phyloP scores from a whole-genome alignment of 2,797 vertebrate genomes.

The Etheostoma nigrum region DNA sequence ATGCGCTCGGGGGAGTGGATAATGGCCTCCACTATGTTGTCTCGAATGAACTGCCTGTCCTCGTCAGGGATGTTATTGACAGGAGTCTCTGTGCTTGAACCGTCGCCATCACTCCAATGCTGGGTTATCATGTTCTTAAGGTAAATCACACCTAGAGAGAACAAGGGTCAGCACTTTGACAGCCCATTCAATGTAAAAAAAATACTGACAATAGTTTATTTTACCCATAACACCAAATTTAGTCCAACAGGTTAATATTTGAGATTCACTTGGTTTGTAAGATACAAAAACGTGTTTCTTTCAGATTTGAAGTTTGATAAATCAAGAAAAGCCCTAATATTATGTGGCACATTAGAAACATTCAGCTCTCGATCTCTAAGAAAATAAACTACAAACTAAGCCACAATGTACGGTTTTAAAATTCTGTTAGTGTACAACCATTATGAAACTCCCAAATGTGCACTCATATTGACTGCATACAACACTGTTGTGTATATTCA shows the following conservation, averaged over 20 bases:
- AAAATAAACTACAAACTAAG: not conserved
- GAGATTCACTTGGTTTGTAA: not conserved
- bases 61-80: constrained; percentile 96
- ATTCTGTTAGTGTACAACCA: not conserved
- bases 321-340: not conserved
- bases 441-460: not conserved
- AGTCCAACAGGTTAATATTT: not conserved
- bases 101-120: constrained; percentile 96
- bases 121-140: constrained; percentile 99
- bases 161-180: not conserved
- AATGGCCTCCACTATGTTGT: constrained; percentile 99
- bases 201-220: not conserved
- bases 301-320: not conserved
- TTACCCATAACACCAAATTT: no score
- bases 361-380: not conserved
- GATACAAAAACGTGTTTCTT: not conserved
- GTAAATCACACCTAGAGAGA: constrained; percentile 95
- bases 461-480: not conserved
- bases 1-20: constrained; percentile 99
- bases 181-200: not conserved
- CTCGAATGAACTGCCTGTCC: constrained; percentile 96
- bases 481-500: constrained; percentile 24
- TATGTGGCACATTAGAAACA: not conserved
- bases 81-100: constrained; percentile 87
- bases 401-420: not conserved